phyloP scores from a whole-genome alignment of 2,113 vertebrate species.

The Hippocampus guttulatus region DNA sequence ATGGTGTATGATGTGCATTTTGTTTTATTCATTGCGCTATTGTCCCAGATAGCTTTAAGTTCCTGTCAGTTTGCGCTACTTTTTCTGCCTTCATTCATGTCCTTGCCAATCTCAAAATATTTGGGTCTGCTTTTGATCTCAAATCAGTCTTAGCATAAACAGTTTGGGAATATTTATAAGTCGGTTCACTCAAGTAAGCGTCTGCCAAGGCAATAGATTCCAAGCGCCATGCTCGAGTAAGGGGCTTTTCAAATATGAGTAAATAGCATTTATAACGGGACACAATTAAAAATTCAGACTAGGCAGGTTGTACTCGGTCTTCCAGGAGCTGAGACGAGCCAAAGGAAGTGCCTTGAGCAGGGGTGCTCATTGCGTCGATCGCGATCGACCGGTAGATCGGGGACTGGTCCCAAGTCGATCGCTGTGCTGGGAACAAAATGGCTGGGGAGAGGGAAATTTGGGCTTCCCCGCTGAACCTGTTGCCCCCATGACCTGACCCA shows the following conservation, averaged over 20 bases:
- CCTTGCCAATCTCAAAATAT: slow-evolving; percentile 4
- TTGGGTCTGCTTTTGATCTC: slow-evolving; percentile 18
- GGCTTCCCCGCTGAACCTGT: too few species aligned
- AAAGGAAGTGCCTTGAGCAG: too few species aligned
- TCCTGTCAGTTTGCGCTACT: slow-evolving; percentile 29
- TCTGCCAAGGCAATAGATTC: background rate
- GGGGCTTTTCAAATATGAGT: background rate
- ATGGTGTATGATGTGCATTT: slow-evolving; percentile 13
- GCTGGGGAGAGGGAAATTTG: too few species aligned
- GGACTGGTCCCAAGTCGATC: too few species aligned
- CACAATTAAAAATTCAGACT: too few species aligned
- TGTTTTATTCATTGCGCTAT: slow-evolving; percentile 41
- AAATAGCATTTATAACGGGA: background rate
- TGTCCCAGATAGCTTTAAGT: slow-evolving; percentile 30
- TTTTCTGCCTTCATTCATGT: slow-evolving; percentile 15
- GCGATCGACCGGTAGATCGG: too few species aligned
- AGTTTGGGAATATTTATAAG: background rate
- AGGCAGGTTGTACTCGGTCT: too few species aligned
- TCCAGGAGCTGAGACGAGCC: too few species aligned
- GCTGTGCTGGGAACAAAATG: too few species aligned
- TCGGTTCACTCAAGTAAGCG: background rate
- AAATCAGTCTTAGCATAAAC: background rate
- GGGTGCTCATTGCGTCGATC: too few species aligned
- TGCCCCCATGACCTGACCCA: too few species aligned
- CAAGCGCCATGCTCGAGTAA: background rate